These are phyloP conservation scores for Syngnathus acus DNA, from an alignment of 2,797 vertebrate species.

Conservation along the genomic window DNA sequence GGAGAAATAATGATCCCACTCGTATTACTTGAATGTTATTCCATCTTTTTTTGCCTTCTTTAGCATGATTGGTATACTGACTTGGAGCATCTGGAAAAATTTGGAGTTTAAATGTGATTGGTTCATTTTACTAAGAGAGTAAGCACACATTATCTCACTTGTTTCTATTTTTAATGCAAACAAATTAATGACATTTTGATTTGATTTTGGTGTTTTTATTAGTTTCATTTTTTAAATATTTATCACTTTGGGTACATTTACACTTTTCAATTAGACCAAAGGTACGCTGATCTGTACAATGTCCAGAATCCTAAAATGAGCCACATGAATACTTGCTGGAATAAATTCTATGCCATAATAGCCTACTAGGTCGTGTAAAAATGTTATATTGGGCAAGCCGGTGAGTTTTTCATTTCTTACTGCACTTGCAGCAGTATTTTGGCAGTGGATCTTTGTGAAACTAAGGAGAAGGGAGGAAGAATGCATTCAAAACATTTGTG, in stretches of 20 bases:
- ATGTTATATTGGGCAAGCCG: not conserved
- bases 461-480: not conserved
- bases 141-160: no score
- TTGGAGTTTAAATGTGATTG: no score
- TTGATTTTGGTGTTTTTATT: no score
- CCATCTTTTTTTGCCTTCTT: not conserved
- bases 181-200: no score
- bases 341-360: not conserved
- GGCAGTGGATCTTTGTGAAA: not conserved
- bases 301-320: conserved; percentile 32
- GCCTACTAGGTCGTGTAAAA: not conserved
- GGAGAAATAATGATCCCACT: not conserved
- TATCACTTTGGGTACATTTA: not conserved
- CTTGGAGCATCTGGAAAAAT: no score
- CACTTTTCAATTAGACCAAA: conserved; percentile 21
- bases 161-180: no score
- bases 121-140: no score
- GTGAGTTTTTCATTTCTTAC: not conserved
- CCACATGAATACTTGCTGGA: conserved; percentile 37
- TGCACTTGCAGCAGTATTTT: not conserved
- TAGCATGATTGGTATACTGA: no score
- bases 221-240: not conserved
- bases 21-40: not conserved
- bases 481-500: not conserved
- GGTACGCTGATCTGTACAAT: conserved; percentile 25